Evolutionary conservation across 92 coral and sea anemone genomes (phyloP).

Genomic region (Diadumene lineata): DNA sequence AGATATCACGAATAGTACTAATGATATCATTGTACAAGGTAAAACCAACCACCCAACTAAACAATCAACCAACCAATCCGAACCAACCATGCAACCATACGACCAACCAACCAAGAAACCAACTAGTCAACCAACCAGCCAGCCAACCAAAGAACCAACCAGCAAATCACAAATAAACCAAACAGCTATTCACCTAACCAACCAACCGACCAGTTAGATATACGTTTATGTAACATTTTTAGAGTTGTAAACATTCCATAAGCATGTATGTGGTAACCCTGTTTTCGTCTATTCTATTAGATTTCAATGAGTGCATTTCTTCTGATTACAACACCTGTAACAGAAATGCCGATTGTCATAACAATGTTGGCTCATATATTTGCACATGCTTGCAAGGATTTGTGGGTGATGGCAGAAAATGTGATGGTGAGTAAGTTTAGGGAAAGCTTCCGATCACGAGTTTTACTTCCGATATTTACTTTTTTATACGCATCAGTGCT

Average conservation of each 20-base stretch:
- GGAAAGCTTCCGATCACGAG: neutral
- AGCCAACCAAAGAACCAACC: neutral
- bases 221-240: too few species aligned
- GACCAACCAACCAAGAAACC: neutral
- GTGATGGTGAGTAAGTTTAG: slow-evolving; percentile 42
- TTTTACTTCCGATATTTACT: neutral
- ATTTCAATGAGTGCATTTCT: slow-evolving; percentile 45
- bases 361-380: slow-evolving; percentile 47
- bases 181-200: neutral
- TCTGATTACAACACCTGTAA: slow-evolving; percentile 38
- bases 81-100: too few species aligned
- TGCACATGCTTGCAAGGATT: slow-evolving; percentile 45
- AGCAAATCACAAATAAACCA: neutral
- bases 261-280: neutral
- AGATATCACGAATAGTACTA: neutral
- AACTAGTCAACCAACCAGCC: neutral
- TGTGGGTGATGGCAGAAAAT: slow-evolving; percentile 43
- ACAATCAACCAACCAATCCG: neutral
- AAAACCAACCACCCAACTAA: neutral
- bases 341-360: slow-evolving; percentile 45
- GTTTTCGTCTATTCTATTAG: slow-evolving; percentile 8
- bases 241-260: too few species aligned
- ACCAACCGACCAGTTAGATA: neutral
- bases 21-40: slow-evolving; percentile 26
- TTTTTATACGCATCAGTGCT: too few species aligned